A percentile compares a stretch with the other conserved stretches of the same genome.
Conservation (phyloP, 2,888 invertebrate genomes). For the Acholoe squamosa region DNA sequence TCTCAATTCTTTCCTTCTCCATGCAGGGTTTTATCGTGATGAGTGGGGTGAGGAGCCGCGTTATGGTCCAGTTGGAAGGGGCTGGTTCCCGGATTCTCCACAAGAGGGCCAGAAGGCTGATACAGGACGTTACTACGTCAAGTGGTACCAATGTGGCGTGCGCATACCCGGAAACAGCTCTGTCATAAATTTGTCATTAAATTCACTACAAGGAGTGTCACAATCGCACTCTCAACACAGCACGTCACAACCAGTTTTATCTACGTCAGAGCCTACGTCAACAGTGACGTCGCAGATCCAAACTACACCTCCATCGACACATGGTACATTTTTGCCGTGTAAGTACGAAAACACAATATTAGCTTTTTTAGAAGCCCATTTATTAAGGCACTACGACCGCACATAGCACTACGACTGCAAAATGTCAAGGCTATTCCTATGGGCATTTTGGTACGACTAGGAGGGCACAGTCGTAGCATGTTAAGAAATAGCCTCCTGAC, state of each 20-base stretch:
- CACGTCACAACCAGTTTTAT: background rate
- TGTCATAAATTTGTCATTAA: slow-evolving; percentile 1
- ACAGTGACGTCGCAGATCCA: background rate
- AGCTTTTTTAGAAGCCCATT: no score
- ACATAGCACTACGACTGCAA: no score
- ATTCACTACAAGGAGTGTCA: background rate
- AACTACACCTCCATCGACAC: background rate
- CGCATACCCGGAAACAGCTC: slow-evolving; percentile 20
- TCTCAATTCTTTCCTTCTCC: no score
- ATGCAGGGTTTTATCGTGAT: slow-evolving; percentile 43
- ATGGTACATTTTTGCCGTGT: no score
- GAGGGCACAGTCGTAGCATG: no score
- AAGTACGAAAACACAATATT: no score
- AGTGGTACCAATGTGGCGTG: slow-evolving; percentile 46
- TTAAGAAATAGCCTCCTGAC: no score
- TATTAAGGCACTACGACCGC: no score
- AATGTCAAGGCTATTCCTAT: no score
- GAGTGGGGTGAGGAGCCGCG: slow-evolving; percentile 47
- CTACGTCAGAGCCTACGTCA: slow-evolving; percentile 8
- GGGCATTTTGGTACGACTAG: no score
- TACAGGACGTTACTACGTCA: slow-evolving; percentile 37
- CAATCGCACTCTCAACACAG: background rate
- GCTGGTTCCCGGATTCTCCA: background rate
- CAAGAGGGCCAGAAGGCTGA: background rate
- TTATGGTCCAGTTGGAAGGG: slow-evolving; percentile 5